Conservation (phyloP, 2,888 invertebrate genomes). For the Oscheius myriophilus region DNA sequence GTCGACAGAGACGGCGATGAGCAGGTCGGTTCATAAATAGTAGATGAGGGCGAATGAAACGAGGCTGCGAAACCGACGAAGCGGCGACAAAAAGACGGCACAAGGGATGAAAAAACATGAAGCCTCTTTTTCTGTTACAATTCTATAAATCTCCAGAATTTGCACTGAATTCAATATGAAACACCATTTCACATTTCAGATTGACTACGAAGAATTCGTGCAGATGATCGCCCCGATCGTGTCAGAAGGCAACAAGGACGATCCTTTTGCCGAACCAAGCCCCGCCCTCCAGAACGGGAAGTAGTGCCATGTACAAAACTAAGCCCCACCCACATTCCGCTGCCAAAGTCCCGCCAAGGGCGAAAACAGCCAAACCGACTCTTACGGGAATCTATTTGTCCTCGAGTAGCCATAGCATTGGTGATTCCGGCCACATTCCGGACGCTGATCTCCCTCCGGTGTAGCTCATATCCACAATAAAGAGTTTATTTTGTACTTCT, state of each 20-base stretch:
- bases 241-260: slow-evolving; percentile 67
- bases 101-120: neutral
- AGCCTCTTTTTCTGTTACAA: neutral
- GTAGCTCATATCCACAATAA: slow-evolving; percentile 18
- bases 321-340: too few species aligned
- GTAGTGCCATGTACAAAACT: too few species aligned
- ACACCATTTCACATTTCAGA: slow-evolving; percentile 47
- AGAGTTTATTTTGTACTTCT: slow-evolving; percentile 7
- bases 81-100: neutral
- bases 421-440: slow-evolving; percentile 11
- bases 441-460: slow-evolving; percentile 16
- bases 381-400: too few species aligned
- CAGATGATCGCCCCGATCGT: slow-evolving; percentile 70
- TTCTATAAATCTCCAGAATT: slow-evolving; percentile 1
- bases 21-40: slow-evolving; percentile 51
- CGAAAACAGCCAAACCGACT: too few species aligned
- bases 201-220: slow-evolving; percentile 70
- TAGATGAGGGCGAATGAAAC: slow-evolving; percentile 2
- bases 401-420: too few species aligned
- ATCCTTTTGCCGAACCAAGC: slow-evolving; percentile 65
- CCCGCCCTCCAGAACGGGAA: neutral
- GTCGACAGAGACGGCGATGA: slow-evolving; percentile 70
- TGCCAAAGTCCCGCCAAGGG: too few species aligned
- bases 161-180: neutral
- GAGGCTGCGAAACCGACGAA: neutral